Conservation (phyloP, 2,888 invertebrate species). For the Chloroclystis v-ata region DNA sequence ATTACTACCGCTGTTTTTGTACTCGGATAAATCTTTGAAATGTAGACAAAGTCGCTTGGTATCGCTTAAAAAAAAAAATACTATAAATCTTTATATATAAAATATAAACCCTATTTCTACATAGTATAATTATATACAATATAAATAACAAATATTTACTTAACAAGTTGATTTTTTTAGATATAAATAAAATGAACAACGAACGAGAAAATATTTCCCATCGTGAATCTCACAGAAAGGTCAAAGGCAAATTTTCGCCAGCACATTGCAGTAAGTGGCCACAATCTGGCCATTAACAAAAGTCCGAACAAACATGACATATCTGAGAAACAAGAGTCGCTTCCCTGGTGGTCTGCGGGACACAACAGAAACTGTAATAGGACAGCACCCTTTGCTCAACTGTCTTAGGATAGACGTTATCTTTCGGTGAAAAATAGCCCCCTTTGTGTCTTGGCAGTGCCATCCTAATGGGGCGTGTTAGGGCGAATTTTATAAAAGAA, state of each 20-base stretch:
- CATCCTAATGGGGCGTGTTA: constrained; percentile 29
- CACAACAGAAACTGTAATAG: constrained; percentile 62
- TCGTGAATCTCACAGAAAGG: constrained; percentile 3
- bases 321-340: constrained; percentile 57
- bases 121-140: too few species aligned
- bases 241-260: constrained; percentile 19
- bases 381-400: constrained; percentile 62
- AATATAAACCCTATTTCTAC: too few species aligned
- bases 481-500: not conserved
- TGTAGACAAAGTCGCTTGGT: too few species aligned
- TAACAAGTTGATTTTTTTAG: too few species aligned
- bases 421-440: constrained; percentile 65
- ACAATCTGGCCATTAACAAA: constrained; percentile 66
- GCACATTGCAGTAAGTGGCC: constrained; percentile 20
- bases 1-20: too few species aligned
- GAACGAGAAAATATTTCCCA: too few species aligned
- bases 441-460: constrained; percentile 55
- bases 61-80: too few species aligned
- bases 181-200: too few species aligned
- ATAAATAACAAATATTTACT: too few species aligned
- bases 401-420: constrained; percentile 64
- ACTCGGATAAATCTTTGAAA: too few species aligned
- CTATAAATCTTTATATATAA: too few species aligned
- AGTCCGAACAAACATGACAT: constrained; percentile 55
- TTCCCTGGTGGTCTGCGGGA: constrained; percentile 60